These are phyloP conservation scores for Cotesia glomerata DNA, from an alignment of 1,140 invertebrate genomes.

Conservation along the genomic window DNA sequence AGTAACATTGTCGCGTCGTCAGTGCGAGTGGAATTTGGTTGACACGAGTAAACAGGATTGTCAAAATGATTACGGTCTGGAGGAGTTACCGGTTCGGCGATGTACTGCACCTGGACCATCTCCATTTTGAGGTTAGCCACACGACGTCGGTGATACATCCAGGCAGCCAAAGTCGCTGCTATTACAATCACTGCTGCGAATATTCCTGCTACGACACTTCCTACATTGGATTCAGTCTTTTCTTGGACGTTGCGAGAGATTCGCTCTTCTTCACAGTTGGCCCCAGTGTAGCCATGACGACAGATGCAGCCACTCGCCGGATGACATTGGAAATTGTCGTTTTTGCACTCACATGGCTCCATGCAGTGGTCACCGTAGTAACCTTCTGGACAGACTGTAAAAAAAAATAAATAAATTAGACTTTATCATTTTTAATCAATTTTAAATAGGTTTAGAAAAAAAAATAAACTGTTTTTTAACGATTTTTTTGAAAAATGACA, in stretches of 20 bases:
- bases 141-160: conserved; percentile 79
- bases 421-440: too few species aligned
- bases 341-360: conserved; percentile 77
- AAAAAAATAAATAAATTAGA: not conserved
- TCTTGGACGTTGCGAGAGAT: conserved; percentile 53
- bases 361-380: conserved; percentile 90
- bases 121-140: conserved; percentile 83
- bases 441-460: too few species aligned
- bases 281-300: conserved; percentile 75
- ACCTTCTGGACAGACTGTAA: conserved; percentile 84
- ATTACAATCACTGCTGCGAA: conserved; percentile 73
- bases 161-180: conserved; percentile 67
- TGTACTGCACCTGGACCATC: conserved; percentile 87
- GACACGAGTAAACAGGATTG: conserved; percentile 88
- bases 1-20: conserved; percentile 58
- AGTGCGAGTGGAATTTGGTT: conserved; percentile 49
- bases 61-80: conserved; percentile 89
- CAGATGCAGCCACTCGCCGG: conserved; percentile 82
- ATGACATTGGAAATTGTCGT: conserved; percentile 79
- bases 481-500: too few species aligned
- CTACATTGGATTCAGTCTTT: conserved; percentile 51
- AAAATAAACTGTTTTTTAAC: too few species aligned
- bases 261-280: conserved; percentile 62
- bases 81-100: conserved; percentile 73
- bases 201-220: conserved; percentile 71